Percentiles rank a stretch among this genome's conserved stretches.
phyloP scores from a whole-genome alignment of 2,797 vertebrate species.

The Melopsittacus undulatus region DNA sequence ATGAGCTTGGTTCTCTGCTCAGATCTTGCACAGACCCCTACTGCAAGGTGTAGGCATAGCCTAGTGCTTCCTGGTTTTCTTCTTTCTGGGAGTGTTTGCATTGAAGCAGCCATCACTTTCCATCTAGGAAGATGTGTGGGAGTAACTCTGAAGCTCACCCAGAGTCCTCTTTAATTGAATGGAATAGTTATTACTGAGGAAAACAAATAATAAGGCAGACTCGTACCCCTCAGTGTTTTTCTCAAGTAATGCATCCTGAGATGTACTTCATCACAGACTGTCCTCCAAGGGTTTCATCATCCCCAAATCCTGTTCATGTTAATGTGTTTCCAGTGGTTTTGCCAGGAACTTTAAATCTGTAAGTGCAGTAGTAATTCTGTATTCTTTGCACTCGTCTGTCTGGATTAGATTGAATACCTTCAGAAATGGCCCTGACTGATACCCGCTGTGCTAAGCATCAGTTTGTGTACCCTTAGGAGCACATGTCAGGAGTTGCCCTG shows the following conservation, averaged over 20 bases:
- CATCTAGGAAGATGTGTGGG: background rate
- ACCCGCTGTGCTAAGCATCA: background rate
- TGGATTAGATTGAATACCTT: background rate
- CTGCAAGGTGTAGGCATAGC: background rate
- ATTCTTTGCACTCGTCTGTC: background rate
- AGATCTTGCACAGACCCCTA: background rate
- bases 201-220: background rate
- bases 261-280: background rate
- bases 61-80: background rate
- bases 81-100: background rate
- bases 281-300: background rate
- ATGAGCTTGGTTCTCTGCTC: background rate
- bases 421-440: background rate
- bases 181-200: background rate
- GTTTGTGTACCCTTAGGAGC: background rate
- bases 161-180: background rate
- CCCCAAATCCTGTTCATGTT: background rate
- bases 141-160: background rate
- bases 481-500: background rate
- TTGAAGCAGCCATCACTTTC: background rate
- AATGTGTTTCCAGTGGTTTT: background rate
- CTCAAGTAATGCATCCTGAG: background rate
- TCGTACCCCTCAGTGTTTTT: background rate
- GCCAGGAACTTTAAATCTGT: background rate
- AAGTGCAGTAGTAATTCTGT: background rate